A percentile compares a stretch with the other conserved stretches of the same genome.
phyloP scores from a whole-genome alignment of 2,888 invertebrate genomes.

The Xestia rhomboidea region DNA sequence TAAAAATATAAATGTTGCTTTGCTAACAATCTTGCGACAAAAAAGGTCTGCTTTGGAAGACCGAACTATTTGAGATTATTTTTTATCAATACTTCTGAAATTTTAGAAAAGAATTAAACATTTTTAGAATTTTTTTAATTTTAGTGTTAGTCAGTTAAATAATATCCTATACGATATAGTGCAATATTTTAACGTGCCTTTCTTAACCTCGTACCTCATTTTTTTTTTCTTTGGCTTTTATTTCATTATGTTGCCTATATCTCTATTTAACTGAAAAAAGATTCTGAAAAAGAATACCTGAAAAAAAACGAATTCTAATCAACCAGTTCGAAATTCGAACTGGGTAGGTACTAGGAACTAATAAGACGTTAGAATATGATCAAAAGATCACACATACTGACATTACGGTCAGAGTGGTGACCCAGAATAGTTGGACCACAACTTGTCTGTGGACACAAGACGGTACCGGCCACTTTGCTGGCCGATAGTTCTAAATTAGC shows the following conservation, averaged over 20 bases:
- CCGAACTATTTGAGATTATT: not conserved
- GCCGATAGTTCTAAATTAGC: constrained; percentile 88
- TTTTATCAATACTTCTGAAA: too few relatives aligned
- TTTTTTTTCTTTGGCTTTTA: too few relatives aligned
- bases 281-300: not conserved
- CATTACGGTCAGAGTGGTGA: constrained; percentile 79
- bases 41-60: not conserved
- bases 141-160: too few relatives aligned
- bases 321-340: not conserved
- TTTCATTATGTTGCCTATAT: not conserved
- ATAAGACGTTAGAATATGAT: constrained; percentile 23
- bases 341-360: not conserved
- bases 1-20: not conserved
- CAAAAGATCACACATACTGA: constrained; percentile 60
- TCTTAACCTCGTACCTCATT: not conserved
- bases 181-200: not conserved
- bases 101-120: too few relatives aligned
- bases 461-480: constrained; percentile 84
- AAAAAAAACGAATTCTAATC: not conserved
- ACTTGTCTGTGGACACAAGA: constrained; percentile 83
- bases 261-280: not conserved
- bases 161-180: too few relatives aligned
- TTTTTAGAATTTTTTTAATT: too few relatives aligned
- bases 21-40: not conserved
- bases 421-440: constrained; percentile 79